Evolutionary conservation across 2,113 vertebrate genomes (phyloP).

Genomic region (Equus quagga): DNA sequence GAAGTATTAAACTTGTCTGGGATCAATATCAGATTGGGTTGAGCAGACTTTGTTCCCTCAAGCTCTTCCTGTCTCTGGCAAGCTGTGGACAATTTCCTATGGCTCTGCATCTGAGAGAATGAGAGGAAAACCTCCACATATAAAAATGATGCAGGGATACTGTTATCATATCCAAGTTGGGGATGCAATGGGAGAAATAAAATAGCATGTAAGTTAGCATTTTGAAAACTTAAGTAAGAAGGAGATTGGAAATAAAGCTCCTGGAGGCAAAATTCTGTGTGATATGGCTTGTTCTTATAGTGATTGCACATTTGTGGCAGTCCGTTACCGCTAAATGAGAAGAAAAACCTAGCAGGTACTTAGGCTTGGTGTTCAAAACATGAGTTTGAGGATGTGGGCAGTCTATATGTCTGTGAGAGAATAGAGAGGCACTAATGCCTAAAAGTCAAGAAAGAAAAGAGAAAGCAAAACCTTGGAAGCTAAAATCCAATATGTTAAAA

Average conservation of each 20-base stretch:
- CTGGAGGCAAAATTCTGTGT: background rate
- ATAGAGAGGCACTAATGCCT: background rate
- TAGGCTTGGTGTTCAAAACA: background rate
- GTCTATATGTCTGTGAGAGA: background rate
- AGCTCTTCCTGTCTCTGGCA: background rate
- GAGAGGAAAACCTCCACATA: background rate
- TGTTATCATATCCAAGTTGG: background rate
- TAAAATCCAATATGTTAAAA: background rate
- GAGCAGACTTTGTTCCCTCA: background rate
- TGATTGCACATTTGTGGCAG: background rate
- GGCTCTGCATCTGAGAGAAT: background rate
- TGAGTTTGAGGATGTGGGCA: background rate
- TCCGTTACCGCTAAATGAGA: background rate
- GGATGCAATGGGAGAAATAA: background rate
- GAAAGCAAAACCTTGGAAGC: background rate
- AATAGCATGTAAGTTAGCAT: background rate
- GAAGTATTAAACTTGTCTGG: background rate
- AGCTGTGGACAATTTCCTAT: background rate
- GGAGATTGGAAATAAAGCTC: background rate
- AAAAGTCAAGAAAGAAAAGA: background rate
- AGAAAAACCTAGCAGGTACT: background rate
- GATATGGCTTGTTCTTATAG: background rate
- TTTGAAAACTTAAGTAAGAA: slow-evolving; percentile 21
- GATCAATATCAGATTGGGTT: background rate
- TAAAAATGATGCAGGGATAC: background rate